phyloP scores from a whole-genome alignment of 2,113 vertebrate species.

The Spea bombifrons region DNA sequence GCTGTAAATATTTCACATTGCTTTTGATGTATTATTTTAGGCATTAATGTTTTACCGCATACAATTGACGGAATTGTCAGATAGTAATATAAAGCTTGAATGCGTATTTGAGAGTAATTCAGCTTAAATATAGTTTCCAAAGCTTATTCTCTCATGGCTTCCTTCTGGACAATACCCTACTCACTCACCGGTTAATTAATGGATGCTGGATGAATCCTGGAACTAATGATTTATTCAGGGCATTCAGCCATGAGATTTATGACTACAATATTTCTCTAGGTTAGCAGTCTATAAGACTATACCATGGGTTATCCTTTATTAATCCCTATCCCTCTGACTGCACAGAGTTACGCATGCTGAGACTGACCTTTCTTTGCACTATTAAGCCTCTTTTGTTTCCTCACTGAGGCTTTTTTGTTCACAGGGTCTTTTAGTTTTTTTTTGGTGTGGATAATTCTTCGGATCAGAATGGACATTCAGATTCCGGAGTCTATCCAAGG shows the following conservation, averaged over 20 bases:
- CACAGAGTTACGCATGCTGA: background rate
- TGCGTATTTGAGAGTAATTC: too few species aligned
- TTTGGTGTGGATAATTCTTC: background rate
- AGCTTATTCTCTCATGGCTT: background rate
- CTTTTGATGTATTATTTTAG: background rate
- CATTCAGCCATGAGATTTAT: background rate
- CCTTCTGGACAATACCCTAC: background rate
- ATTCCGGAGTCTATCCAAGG: too few species aligned
- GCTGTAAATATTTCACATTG: conserved; percentile 27
- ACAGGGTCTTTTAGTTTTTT: background rate
- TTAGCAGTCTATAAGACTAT: background rate
- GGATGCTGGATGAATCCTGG: background rate
- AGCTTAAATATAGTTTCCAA: too few species aligned
- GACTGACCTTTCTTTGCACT: background rate
- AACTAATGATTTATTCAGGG: background rate
- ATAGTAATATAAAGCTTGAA: too few species aligned
- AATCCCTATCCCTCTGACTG: background rate
- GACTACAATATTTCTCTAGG: background rate
- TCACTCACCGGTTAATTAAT: background rate
- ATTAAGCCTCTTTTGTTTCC: background rate
- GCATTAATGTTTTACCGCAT: too few species aligned
- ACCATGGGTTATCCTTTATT: background rate
- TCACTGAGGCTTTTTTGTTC: background rate
- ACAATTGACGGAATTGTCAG: too few species aligned
- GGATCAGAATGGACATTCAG: background rate